Evolutionary conservation across 2,797 vertebrate genomes (phyloP).

Genomic region (Perodicticus potto): DNA sequence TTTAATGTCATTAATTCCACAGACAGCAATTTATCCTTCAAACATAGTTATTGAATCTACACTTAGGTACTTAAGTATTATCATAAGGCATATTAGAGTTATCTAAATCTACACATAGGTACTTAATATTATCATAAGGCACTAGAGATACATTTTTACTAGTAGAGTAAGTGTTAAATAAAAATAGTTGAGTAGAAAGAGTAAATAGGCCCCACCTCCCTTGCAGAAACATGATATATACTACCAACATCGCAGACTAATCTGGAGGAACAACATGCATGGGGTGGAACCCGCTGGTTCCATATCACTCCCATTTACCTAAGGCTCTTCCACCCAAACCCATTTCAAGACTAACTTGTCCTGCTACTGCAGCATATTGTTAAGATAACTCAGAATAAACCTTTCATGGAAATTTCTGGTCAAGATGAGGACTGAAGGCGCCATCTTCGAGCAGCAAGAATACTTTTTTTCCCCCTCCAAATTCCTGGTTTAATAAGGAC

Average conservation of each 20-base stretch:
- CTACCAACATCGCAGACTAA: neutral
- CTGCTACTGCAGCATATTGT: neutral
- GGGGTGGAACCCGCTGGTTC: accelerated
- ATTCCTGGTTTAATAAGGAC: too few relatives aligned
- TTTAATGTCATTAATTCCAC: neutral
- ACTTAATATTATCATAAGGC: neutral
- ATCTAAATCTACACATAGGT: neutral
- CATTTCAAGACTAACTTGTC: neutral
- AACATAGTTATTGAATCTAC: neutral
- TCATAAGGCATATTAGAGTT: neutral
- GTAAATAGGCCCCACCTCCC: neutral
- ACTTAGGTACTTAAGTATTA: neutral
- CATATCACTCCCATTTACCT: neutral
- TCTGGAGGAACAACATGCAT: neutral
- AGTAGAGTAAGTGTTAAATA: neutral
- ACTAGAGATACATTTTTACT: neutral
- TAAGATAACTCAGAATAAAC: neutral
- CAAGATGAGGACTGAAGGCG: neutral
- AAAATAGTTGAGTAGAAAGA: neutral
- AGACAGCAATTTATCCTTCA: neutral
- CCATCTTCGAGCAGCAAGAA: neutral
- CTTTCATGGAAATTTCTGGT: neutral
- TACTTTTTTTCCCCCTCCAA: too few relatives aligned
- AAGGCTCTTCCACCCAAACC: neutral
- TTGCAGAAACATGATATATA: neutral